Base-by-base conservation (phyloP, 2,113 vertebrate species). In the Carollia perspicillata region DNA sequence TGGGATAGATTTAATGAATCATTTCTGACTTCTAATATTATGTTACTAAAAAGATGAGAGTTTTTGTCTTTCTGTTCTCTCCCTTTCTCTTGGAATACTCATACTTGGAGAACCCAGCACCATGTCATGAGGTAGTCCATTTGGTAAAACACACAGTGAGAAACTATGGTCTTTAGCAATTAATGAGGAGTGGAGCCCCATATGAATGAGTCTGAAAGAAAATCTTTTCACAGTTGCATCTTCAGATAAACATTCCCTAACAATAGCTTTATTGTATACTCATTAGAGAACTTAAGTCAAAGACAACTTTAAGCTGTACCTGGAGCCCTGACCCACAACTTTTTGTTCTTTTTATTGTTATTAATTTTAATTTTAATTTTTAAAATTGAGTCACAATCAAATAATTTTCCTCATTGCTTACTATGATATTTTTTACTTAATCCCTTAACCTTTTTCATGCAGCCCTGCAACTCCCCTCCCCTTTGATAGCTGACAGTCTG, bases 51-150 rank as follows among this genome's bases (percentile, higher is more conserved):
- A 92, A 28, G 6, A 33, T 10, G 11, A 4, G 5, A 72, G 3
- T 5, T 71, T 11, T 68, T 68, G 18, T 75, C 75, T 89, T 71
- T 40, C 2, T 72, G 4, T 26, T 26, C 17, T 91, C 17, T 51
- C 13, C 8, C 47, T 26, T 2, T n/a, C 2, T 35, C 20, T 51
- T 20, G 0, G 40, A 69, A 40, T 18, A 26, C 18, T 74, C 8
- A 28, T 2, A 42, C 12, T 40, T 26, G 5, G 16, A 53, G 35
- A 49, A 33, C 28, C 3, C 51, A 40, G 2, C 51, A 23, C 7
- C 3, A 0, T 12, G 11, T 42, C 47, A 26, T 30, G 16, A 71
- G 0, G 5, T 4, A 10, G 17, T 49, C 17, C 22, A 17, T 55
- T 8, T 2, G 30, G 10, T 28, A 72, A 71, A 88, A 14, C 16